Percentiles rank a stretch among this genome's conserved stretches.
Evolutionary conservation across 2,113 vertebrate species (phyloP).

Genomic region (Thermophis baileyi): DNA sequence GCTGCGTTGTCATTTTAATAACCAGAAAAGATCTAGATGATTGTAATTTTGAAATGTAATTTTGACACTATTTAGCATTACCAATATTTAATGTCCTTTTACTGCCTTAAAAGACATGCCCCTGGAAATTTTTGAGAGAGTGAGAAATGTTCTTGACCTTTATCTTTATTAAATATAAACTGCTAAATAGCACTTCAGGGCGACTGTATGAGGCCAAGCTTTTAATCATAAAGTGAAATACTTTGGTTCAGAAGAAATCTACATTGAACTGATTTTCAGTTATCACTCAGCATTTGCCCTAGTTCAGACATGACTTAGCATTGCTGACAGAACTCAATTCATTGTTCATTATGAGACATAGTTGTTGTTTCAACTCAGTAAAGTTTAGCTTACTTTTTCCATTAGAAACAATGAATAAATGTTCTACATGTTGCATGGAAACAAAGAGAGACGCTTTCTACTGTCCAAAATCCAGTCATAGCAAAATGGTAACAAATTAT

Average conservation of each 20-base stretch:
- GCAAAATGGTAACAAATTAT: neutral
- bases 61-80: conserved; percentile 5
- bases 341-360: neutral
- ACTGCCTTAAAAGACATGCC: neutral
- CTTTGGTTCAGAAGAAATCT: neutral
- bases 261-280: neutral
- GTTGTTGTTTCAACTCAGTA: neutral
- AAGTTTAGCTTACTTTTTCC: neutral
- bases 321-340: neutral
- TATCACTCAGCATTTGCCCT: neutral
- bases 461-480: neutral
- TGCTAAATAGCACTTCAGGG: conserved; percentile 4
- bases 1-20: conserved; percentile 19
- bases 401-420: neutral
- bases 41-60: conserved; percentile 20
- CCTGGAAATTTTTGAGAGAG: conserved; percentile 10
- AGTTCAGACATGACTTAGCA: neutral
- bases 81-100: conserved; percentile 16
- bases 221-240: conserved; percentile 1
- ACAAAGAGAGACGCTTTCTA: neutral
- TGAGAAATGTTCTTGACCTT: neutral
- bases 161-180: neutral
- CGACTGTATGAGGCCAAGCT: neutral
- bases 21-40: conserved; percentile 1
- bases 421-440: neutral